phyloP scores from a whole-genome alignment of 2,888 invertebrate genomes.

The Strigamia crassipes region DNA sequence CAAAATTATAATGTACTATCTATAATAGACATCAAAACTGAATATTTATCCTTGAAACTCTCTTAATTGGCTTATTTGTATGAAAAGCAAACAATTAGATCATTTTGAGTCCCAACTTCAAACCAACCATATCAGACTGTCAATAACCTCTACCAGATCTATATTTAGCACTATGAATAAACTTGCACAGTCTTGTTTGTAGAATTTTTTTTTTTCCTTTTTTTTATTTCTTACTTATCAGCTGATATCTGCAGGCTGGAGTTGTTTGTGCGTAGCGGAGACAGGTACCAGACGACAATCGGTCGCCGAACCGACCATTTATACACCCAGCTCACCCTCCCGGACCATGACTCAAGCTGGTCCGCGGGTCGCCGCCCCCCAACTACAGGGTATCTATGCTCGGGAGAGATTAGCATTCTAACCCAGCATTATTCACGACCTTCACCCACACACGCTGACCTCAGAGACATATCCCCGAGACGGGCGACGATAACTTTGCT shows the following conservation, averaged over 20 bases:
- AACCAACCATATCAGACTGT: background rate
- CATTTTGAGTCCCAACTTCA: no score
- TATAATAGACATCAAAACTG: no score
- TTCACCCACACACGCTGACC: slow-evolving; percentile 39
- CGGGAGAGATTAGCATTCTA: background rate
- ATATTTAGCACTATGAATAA: slow-evolving; percentile 15
- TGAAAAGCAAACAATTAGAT: no score
- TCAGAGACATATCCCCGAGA: background rate
- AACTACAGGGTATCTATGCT: background rate
- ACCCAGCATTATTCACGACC: background rate
- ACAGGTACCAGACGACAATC: slow-evolving; percentile 30
- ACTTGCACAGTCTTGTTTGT: background rate
- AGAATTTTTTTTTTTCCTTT: background rate
- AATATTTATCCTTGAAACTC: no score
- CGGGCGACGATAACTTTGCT: background rate
- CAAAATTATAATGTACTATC: no score
- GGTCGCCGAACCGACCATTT: slow-evolving; percentile 34
- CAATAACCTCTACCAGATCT: background rate
- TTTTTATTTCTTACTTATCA: background rate
- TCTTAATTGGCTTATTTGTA: no score
- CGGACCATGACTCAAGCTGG: background rate
- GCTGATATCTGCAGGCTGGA: slow-evolving; percentile 7
- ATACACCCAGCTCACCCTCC: slow-evolving; percentile 4
- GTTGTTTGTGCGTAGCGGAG: slow-evolving; percentile 13
- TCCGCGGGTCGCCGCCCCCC: background rate